Conservation (phyloP, 2,113 vertebrate species). For the Prunella himalayana region DNA sequence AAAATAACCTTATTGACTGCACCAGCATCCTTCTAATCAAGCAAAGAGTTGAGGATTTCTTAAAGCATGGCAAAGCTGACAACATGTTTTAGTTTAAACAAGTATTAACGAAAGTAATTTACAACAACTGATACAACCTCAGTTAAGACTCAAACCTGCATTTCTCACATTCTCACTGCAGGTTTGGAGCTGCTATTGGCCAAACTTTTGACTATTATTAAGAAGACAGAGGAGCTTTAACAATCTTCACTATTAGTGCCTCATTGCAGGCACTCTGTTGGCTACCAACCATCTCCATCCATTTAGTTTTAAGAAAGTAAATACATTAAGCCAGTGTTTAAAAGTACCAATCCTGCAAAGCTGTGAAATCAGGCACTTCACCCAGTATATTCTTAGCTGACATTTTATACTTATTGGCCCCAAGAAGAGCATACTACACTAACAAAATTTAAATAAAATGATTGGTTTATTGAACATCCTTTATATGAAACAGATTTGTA, state of each 20-base stretch:
- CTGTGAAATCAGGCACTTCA: constrained; percentile 68
- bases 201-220: constrained; percentile 47
- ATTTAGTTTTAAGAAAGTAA: constrained; percentile 60
- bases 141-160: constrained; percentile 45
- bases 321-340: constrained; percentile 59
- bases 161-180: constrained; percentile 41
- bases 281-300: constrained; percentile 65
- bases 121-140: constrained; percentile 43
- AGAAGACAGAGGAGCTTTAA: constrained; percentile 54
- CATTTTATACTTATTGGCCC: constrained; percentile 40
- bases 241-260: constrained; percentile 57
- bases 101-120: background rate
- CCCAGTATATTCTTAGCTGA: constrained; percentile 54
- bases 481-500: constrained; percentile 61
- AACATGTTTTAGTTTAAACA: constrained; percentile 22
- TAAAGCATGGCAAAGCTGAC: constrained; percentile 33
- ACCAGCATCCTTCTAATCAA: constrained; percentile 38
- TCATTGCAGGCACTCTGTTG: constrained; percentile 61
- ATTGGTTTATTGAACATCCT: constrained; percentile 46
- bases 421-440: constrained; percentile 50
- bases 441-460: constrained; percentile 58
- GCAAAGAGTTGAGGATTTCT: constrained; percentile 18
- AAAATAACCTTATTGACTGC: constrained; percentile 26
- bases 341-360: constrained; percentile 57
- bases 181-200: constrained; percentile 40